phyloP scores from a whole-genome alignment of 2,113 vertebrate species.

The Malurus alboscapulatus region DNA sequence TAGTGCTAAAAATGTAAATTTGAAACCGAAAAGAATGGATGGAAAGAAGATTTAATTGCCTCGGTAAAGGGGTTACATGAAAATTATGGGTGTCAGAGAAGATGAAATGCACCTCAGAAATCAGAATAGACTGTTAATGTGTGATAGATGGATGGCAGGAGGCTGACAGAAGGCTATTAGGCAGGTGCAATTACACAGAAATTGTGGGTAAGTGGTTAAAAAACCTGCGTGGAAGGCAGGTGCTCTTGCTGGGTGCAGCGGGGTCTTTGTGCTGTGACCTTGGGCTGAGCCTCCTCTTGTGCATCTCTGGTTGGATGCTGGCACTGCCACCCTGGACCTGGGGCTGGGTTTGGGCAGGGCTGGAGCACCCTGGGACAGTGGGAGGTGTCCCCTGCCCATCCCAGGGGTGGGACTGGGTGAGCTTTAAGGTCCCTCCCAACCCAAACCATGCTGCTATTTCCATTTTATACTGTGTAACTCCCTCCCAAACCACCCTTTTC shows the following conservation, averaged over 20 bases:
- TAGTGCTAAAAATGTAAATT: conserved; percentile 42
- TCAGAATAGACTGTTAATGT: background rate
- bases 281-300: background rate
- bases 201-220: background rate
- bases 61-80: conserved; percentile 36
- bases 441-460: background rate
- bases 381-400: background rate
- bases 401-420: background rate
- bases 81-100: conserved; percentile 33
- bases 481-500: background rate
- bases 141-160: conserved; percentile 16
- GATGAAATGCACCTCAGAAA: conserved; percentile 28
- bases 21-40: background rate
- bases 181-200: background rate
- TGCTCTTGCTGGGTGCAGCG: background rate
- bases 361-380: fast-evolving
- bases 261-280: background rate
- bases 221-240: background rate
- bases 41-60: conserved; percentile 36
- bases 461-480: background rate
- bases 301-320: background rate
- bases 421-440: background rate
- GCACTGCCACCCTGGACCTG: background rate
- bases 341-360: background rate
- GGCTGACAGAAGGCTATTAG: conserved; percentile 21